A percentile compares a stretch with the other conserved stretches of the same genome.
phyloP scores from a whole-genome alignment of 2,797 vertebrate genomes.

The Pseudocheirus occidentalis region DNA sequence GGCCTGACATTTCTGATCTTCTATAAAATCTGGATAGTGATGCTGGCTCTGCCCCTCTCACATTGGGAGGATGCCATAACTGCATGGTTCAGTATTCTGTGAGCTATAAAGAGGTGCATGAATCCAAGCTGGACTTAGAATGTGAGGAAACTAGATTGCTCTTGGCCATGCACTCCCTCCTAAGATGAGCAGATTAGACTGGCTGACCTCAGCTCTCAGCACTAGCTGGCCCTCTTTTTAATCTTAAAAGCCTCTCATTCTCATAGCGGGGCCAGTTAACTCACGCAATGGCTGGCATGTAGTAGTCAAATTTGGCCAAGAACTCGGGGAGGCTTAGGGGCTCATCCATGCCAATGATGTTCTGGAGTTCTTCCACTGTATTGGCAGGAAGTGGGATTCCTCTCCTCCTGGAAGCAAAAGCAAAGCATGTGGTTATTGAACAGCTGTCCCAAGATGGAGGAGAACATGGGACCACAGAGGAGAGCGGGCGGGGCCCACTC shows the following conservation, averaged over 20 bases:
- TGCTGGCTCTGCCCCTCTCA: neutral
- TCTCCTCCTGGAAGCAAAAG: conserved; percentile 86
- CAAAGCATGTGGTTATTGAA: neutral
- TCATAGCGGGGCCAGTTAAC: conserved; percentile 64
- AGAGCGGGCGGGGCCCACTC: neutral
- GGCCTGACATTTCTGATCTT: neutral
- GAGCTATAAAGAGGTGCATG: neutral
- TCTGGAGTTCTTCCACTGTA: conserved; percentile 81
- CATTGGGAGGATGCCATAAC: neutral
- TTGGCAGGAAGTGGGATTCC: conserved; percentile 84
- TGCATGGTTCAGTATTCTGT: neutral
- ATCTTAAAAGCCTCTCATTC: neutral
- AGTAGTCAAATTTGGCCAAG: conserved; percentile 89
- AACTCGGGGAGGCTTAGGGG: conserved; percentile 88
- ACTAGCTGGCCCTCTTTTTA: neutral
- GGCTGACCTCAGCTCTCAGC: neutral
- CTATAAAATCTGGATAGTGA: neutral
- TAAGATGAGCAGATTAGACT: neutral
- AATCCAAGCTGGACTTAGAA: neutral
- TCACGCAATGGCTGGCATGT: conserved; percentile 96
- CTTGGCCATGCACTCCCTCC: no score
- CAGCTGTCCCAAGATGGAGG: neutral
- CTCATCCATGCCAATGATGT: conserved; percentile 80
- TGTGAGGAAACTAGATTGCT: neutral
- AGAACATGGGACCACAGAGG: neutral